These are phyloP conservation scores for Physocephala rufipes DNA, from an alignment of 2,888 invertebrate species.

Conservation along the genomic window DNA sequence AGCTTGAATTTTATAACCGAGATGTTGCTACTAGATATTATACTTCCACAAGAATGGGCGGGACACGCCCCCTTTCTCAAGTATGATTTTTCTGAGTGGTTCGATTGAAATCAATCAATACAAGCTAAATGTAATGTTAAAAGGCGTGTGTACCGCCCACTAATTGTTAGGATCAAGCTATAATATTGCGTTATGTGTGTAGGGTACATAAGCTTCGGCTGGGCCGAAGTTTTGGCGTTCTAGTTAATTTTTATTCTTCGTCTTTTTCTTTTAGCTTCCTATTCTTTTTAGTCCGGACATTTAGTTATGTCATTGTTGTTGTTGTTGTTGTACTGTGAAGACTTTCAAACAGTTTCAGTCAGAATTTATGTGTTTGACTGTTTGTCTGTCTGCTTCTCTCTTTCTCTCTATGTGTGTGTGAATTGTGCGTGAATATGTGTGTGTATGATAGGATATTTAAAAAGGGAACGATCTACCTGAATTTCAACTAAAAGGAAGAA, in stretches of 20 bases:
- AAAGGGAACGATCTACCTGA: slow-evolving; percentile 29
- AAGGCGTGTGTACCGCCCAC: no score
- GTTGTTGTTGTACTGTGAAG: slow-evolving; percentile 15
- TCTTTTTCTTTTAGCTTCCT: background rate
- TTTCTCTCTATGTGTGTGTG: slow-evolving; percentile 19
- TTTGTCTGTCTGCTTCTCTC: background rate
- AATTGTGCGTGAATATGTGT: slow-evolving; percentile 22
- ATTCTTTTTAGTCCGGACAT: background rate
- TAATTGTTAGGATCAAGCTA: no score
- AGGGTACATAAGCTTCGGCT: no score
- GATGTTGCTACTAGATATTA: no score
- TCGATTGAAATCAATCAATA: no score
- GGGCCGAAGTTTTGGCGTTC: no score
- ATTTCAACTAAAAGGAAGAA: slow-evolving; percentile 12
- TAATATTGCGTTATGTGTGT: no score
- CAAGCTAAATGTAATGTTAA: no score
- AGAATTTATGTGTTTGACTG: slow-evolving; percentile 46
- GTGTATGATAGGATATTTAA: slow-evolving; percentile 21
- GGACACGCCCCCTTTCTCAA: no score
- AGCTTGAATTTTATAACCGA: no score
- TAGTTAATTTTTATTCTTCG: background rate
- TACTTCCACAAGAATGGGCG: no score
- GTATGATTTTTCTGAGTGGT: no score
- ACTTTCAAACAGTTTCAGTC: background rate
- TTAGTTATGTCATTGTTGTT: slow-evolving; percentile 3